phyloP scores from a whole-genome alignment of 2,797 vertebrate species.

The Macropus fuliginosus region DNA sequence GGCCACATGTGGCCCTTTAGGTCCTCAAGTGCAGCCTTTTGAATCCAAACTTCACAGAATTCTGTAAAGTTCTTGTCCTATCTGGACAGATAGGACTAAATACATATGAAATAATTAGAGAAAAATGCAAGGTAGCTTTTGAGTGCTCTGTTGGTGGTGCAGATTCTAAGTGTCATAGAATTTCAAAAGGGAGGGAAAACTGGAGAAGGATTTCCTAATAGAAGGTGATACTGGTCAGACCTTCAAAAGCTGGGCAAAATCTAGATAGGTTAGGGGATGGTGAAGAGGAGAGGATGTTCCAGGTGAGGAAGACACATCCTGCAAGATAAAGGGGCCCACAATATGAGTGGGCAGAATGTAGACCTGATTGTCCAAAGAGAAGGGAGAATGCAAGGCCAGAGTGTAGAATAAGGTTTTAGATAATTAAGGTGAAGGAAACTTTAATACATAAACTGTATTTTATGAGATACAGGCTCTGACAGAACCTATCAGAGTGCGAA shows the following conservation, averaged over 20 bases:
- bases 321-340: too few relatives aligned
- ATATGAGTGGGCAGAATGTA: neutral
- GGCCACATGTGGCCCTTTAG: too few relatives aligned
- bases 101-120: neutral
- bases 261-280: neutral
- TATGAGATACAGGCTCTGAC: neutral
- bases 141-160: neutral
- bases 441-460: neutral
- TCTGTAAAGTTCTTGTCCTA: neutral
- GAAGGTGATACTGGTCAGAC: neutral
- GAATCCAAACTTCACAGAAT: too few relatives aligned
- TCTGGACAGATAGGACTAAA: neutral
- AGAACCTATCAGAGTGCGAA: neutral
- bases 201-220: neutral
- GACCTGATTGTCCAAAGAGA: neutral
- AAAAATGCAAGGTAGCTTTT: neutral
- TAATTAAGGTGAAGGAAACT: neutral
- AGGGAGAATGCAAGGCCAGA: neutral
- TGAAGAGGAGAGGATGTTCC: neutral
- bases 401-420: neutral
- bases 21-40: too few relatives aligned
- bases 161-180: neutral
- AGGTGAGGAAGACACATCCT: neutral
- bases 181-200: neutral
- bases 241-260: neutral